Evolutionary conservation across 92 coral and sea anemone genomes (phyloP), one percentile per base, ranked within the genome.

Genomic region (Porites lobata): DNA sequence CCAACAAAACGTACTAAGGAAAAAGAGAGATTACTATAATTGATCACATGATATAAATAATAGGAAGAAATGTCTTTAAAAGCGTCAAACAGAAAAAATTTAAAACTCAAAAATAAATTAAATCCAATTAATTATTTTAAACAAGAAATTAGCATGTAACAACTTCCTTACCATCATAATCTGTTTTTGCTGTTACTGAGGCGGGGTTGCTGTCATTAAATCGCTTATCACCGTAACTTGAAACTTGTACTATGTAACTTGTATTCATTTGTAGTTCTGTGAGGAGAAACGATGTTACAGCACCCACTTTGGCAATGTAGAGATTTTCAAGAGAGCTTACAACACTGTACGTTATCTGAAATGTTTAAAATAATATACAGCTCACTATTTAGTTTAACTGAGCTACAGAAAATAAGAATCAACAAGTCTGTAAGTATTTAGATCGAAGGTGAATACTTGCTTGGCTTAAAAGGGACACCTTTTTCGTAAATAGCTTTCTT

Each of bases 281-380:
- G 61, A 91, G 83, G 17, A 95, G 88, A 50, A 95, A 92, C 50
- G 82, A 90, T 51, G 85, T 63, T 73, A 52, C 51, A 21, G 81
- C 76, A 9, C 93, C 96, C 4, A 86, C 92, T 73, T 93, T 85
- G 10, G 82, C 72, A 54, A 66, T 73, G 51, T 19, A 74, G 81
- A 81, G 57, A 53, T 80, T 66, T 2, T 73, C n/a, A 8, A 76
- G 53, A 6, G 90, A 77, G 61, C 51, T 92, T 15, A 77, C 76
- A 9, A 65, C 62, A 65, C 83, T 95, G 81, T 93, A 95, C 58
- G 68, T 68, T 20, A 95, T 83, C 98, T 95, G 92, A 12, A 53
- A 29, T 19, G 1, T 9, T 59, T 72, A 18, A 10, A 56, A 56
- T 56, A 8, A 9, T 13, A 54, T 13, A 9, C 59, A 56, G 47